A percentile compares a stretch with the other conserved stretches of the same genome.
Evolutionary conservation across 2,113 vertebrate species (phyloP).

Genomic region (Gasterosteus nipponicus): DNA sequence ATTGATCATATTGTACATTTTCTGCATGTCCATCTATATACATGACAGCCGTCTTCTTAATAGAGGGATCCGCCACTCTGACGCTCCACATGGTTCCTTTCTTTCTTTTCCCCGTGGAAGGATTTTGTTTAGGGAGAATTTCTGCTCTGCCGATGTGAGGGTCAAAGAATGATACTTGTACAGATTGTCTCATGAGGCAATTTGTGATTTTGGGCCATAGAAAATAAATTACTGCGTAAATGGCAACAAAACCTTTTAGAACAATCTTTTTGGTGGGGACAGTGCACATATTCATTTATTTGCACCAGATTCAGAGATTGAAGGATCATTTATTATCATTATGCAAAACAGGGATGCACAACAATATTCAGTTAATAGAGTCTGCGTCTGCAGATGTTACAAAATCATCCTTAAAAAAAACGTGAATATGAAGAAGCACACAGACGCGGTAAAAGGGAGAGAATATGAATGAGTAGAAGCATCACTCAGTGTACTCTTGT

Average conservation of each 20-base stretch:
- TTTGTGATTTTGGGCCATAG: no score
- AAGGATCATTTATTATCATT: not conserved
- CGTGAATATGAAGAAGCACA: not conserved
- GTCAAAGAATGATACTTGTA: no score
- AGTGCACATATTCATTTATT: not conserved
- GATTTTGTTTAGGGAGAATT: no score
- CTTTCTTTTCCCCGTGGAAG: no score
- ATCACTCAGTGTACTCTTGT: not conserved
- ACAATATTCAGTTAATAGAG: not conserved
- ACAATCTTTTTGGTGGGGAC: not conserved
- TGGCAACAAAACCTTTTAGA: slow-evolving; percentile 6
- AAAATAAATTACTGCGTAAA: not conserved
- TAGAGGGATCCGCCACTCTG: no score
- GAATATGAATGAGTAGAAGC: not conserved
- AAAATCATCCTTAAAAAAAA: not conserved
- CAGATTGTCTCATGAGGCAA: no score
- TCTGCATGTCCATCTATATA: no score
- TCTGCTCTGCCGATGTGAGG: no score
- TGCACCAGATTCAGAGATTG: not conserved
- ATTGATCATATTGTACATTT: no score
- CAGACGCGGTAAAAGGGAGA: not conserved
- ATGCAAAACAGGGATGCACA: not conserved
- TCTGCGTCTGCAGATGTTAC: not conserved
- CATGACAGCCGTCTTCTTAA: no score
- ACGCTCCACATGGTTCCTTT: no score